phyloP scores from a whole-genome alignment of 2,113 vertebrate genomes.

The Odobenus rosmarus region DNA sequence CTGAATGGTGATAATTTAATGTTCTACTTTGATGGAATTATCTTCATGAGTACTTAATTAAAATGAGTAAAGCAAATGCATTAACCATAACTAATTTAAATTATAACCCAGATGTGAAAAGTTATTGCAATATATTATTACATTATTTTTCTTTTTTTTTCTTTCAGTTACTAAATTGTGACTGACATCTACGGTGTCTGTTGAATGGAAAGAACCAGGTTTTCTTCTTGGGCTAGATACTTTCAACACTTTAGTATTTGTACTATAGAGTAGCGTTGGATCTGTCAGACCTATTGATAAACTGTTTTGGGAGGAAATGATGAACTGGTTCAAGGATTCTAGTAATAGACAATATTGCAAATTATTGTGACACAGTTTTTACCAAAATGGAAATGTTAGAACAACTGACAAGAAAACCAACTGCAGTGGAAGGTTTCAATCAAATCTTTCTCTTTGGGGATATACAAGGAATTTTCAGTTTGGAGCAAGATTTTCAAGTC shows the following conservation, averaged over 20 bases:
- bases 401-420: neutral
- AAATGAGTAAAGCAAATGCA: conserved; percentile 39
- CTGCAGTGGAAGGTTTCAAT: neutral
- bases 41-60: conserved; percentile 1
- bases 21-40: conserved; percentile 3
- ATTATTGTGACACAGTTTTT: neutral
- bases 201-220: neutral
- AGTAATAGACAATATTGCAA: neutral
- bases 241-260: neutral
- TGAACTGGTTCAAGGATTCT: neutral
- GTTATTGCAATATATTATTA: neutral
- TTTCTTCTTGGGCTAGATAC: neutral
- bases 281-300: neutral
- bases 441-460: neutral
- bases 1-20: conserved; percentile 38
- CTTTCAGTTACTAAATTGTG: neutral
- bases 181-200: neutral
- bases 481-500: neutral
- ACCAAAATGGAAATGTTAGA: neutral
- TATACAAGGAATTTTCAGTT: neutral
- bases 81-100: neutral
- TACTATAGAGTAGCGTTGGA: neutral
- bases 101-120: conserved; percentile 23
- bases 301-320: neutral
- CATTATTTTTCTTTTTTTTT: neutral